A percentile compares a stretch with the other conserved stretches of the same genome.
phyloP scores from a whole-genome alignment of 1,140 invertebrate genomes.

The Anastatus disparis region DNA sequence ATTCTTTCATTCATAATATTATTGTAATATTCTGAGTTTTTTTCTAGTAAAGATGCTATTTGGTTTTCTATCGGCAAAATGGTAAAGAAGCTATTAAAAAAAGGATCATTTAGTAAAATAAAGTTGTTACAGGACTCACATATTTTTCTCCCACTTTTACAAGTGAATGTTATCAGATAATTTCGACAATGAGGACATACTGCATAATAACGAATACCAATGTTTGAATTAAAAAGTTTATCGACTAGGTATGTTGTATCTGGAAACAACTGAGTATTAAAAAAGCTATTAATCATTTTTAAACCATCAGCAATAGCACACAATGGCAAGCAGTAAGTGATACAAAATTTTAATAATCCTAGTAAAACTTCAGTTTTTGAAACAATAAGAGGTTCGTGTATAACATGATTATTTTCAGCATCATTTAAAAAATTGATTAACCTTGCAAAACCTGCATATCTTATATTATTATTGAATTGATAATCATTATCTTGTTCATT shows the following conservation, averaged over 20 bases:
- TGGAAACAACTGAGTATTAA: background rate
- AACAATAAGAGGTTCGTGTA: too few species aligned
- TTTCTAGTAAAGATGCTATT: constrained; percentile 29
- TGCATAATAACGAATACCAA: background rate
- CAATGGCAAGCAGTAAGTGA: too few species aligned
- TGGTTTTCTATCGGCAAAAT: constrained; percentile 8
- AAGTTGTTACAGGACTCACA: too few species aligned
- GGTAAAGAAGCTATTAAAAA: constrained; percentile 14
- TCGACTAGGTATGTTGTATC: background rate
- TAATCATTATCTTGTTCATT: too few species aligned
- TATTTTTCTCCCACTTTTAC: background rate
- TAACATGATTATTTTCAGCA: too few species aligned
- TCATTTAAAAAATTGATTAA: too few species aligned
- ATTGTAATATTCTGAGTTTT: constrained; percentile 21
- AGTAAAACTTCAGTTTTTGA: too few species aligned
- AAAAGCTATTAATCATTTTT: constrained; percentile 14
- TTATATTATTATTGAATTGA: too few species aligned
- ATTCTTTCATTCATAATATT: too few species aligned
- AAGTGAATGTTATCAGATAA: background rate
- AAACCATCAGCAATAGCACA: too few species aligned
- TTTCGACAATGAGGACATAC: constrained; percentile 3
- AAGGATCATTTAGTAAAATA: background rate
- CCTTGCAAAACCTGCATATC: too few species aligned
- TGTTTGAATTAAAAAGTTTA: background rate
- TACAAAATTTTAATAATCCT: too few species aligned